Percentiles rank a stretch among this genome's conserved stretches.
These are phyloP conservation scores for Halictus rubicundus DNA, from an alignment of 1,140 invertebrate species.

Conservation along the genomic window DNA sequence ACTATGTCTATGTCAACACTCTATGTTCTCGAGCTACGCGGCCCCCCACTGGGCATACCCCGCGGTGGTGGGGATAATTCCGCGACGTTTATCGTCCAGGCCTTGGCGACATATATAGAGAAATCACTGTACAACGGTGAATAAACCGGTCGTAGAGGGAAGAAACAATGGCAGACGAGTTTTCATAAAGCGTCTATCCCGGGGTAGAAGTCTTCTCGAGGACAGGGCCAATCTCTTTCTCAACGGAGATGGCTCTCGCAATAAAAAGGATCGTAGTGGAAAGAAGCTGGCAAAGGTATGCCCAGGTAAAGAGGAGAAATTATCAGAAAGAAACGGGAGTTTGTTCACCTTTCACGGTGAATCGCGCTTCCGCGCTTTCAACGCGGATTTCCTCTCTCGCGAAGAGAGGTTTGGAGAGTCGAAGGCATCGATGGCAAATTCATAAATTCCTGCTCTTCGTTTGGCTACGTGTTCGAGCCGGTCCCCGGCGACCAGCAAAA, in stretches of 20 bases:
- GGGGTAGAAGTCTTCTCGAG: background rate
- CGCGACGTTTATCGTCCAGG: no score
- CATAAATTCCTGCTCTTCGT: constrained; percentile 71
- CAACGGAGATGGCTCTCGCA: background rate
- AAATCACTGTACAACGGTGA: no score
- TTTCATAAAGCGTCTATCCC: background rate
- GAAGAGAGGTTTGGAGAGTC: constrained; percentile 14
- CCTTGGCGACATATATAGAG: no score
- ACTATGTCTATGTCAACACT: no score
- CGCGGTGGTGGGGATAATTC: no score
- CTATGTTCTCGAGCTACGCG: no score
- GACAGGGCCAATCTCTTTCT: background rate
- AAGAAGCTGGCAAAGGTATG: background rate
- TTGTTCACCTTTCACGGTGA: constrained; percentile 19
- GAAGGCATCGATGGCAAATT: constrained; percentile 68
- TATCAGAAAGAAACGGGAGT: constrained; percentile 3
- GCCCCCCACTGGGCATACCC: no score
- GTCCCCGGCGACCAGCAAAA: constrained; percentile 65
- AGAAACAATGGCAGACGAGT: no score
- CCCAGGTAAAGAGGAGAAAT: constrained; percentile 11
- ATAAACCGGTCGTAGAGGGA: no score
- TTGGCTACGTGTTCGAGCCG: constrained; percentile 42
- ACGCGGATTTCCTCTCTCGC: background rate
- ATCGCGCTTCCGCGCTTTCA: background rate
- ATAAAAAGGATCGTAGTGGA: background rate